Percentiles rank a stretch among this genome's conserved stretches.
phyloP scores from a whole-genome alignment of 2,113 vertebrate species.

The Mirza zaza region DNA sequence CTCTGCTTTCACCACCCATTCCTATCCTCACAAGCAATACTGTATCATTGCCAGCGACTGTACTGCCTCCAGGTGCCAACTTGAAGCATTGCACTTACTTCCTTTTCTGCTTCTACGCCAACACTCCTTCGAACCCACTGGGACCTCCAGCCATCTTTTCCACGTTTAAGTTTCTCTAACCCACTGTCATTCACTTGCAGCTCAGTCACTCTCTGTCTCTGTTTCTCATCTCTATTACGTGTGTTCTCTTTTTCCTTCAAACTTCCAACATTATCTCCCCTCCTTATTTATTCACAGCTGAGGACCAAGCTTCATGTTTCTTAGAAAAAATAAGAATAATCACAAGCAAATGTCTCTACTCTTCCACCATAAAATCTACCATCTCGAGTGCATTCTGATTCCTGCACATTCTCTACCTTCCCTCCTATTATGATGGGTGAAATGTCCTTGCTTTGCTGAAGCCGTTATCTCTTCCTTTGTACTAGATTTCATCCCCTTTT shows the following conservation, averaged over 20 bases:
- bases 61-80: not conserved
- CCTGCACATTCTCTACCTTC: fast-evolving
- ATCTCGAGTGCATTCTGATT: not conserved
- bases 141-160: not conserved
- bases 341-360: not conserved
- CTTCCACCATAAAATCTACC: not conserved
- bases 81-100: not conserved
- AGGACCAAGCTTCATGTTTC: not conserved
- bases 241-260: not conserved
- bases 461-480: not conserved
- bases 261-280: not conserved
- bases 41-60: not conserved
- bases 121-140: not conserved
- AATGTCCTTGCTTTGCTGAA: not conserved
- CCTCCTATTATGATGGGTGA: not conserved
- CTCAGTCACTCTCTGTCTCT: not conserved
- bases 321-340: not conserved
- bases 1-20: not conserved
- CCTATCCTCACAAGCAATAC: not conserved
- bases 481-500: not conserved
- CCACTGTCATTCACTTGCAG: not conserved
- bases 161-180: not conserved
- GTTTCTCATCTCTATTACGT: not conserved
- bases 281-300: not conserved
- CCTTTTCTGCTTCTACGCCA: not conserved